Evolutionary conservation across 2,113 vertebrate species (phyloP), one percentile per base, ranked within the genome.

Genomic region (Rattus rattus): DNA sequence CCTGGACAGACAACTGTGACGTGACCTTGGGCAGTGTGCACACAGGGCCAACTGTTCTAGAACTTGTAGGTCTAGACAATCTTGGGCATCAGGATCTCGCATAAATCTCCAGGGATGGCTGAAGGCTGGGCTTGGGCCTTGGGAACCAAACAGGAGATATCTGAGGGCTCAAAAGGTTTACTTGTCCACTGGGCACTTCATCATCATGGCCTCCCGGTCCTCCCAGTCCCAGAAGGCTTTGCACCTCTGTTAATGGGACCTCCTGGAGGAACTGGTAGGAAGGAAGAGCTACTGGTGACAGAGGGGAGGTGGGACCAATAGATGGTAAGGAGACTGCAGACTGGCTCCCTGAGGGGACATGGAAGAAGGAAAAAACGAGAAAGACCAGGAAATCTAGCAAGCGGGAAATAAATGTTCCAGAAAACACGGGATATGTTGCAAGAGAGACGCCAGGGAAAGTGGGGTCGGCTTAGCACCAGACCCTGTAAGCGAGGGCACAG

Each of bases 301-400:
- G 43, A 72, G 5, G 17, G 17, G 54, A 47, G n/a, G 33, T 5
- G 2, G 43, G 39, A 13, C 16, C 8, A 2, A 0, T 12, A 28
- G 54, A 16, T 12, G 5, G 16, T 9, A 33, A 12, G 72, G 52
- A 54, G 76, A 39, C 39, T 17, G 4, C 2, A 24, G 83, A 54
- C 5, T 12, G 67, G n/a, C 0, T 22, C 1, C 3, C 3, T 61
- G 72, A 14, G 2, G 52, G 59, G 2, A 4, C 5, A 19, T 1
- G 4, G 26, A 12, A 5, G 8, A 7, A 26, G 65, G 63, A 26
- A n/a, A 4, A n/a, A n/a, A n/a, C n/a, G 24, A 2, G 36, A 33
- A 33, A 49, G 56, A 14, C 59, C 30, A 11, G 28, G 43, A 49
- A 19, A 30, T 47, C 39, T 24, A 1, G n/a, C 1, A 0, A 5